phyloP scores from a whole-genome alignment of 2,113 vertebrate genomes.

The Pseudorasbora parva region DNA sequence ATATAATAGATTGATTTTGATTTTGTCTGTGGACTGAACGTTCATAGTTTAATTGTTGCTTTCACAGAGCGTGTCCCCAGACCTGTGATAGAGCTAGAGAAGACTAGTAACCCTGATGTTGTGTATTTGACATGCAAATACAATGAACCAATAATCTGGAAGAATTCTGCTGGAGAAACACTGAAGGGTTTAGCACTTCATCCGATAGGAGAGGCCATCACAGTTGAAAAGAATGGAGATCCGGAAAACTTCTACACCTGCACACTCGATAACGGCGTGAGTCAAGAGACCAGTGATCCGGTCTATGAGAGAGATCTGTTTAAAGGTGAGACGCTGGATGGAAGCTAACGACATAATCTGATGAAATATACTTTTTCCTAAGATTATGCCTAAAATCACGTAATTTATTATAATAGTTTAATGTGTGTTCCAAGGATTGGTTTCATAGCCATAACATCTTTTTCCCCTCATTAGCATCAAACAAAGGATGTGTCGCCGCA shows the following conservation, averaged over 20 bases:
- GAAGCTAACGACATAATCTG: too few species aligned
- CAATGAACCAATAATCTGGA: too few species aligned
- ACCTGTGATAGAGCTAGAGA: neutral
- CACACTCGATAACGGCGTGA: neutral
- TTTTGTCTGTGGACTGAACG: too few species aligned
- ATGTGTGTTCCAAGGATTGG: too few species aligned
- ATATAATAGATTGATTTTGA: too few species aligned
- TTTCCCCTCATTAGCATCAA: too few species aligned
- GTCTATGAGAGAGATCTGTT: conserved; percentile 13
- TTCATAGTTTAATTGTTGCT: neutral
- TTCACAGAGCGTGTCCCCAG: neutral
- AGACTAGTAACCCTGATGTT: neutral
- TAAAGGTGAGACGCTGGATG: neutral
- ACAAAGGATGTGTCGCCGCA: too few species aligned
- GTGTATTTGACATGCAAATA: neutral
- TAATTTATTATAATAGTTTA: too few species aligned
- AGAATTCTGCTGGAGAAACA: too few species aligned
- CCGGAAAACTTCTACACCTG: neutral
- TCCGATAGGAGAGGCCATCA: neutral
- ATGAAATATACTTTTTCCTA: too few species aligned
- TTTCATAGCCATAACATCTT: too few species aligned
- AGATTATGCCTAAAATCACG: too few species aligned
- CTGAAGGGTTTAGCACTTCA: accelerated
- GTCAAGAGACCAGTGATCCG: neutral
- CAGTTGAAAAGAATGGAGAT: neutral